Base-by-base conservation (phyloP, 2,797 vertebrate genomes). In the Toxotes lorentzi region DNA sequence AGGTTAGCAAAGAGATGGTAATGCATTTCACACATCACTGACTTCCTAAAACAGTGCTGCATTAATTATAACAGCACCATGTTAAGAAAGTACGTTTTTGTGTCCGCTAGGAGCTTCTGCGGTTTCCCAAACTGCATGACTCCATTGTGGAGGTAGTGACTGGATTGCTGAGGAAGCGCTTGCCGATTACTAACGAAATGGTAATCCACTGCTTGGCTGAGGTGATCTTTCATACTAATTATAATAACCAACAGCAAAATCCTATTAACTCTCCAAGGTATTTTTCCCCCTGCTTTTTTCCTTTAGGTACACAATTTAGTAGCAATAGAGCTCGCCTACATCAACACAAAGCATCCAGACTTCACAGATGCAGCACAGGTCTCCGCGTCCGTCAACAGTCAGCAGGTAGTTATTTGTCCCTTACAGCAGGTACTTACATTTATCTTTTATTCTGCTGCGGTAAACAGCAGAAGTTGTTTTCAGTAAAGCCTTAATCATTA, bases 331-430 rank as follows among this genome's bases (percentile, higher is more conserved):
- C 92, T 97, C 8, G 96, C 96, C 34, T 97, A 97, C 75, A 95
- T 97, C 91, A 97, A 97, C 88, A 97, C 96, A n/a, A 97, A 96
- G 78, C 96, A 97, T 88, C 96, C 96, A 2, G 96, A 97, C 85
- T 96, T 97, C 87, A 94, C 94, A 0, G 96, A 96, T 41, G 96
- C 95, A 12, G 95, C 95, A 0, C 93, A 96, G 83, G 96, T 96
- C 66, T 96, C 95, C 2, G 95, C 95, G 38, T 95, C 95, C 12
- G 94, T 96, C 87, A 96, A 95, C 93, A 96, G 91, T 86, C 95
- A 95, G 80, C 96, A 96, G 96, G 96, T 96, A 89, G 61, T 65
- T 72, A 54, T 84, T 85, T 85, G 40, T 80, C 10, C 60, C 21
- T 53, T 66, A 41, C 58, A 72, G 66, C 68, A 73, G 41, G 47